Conservation (phyloP, 1,140 invertebrate species). For the Drepana arcuata region DNA sequence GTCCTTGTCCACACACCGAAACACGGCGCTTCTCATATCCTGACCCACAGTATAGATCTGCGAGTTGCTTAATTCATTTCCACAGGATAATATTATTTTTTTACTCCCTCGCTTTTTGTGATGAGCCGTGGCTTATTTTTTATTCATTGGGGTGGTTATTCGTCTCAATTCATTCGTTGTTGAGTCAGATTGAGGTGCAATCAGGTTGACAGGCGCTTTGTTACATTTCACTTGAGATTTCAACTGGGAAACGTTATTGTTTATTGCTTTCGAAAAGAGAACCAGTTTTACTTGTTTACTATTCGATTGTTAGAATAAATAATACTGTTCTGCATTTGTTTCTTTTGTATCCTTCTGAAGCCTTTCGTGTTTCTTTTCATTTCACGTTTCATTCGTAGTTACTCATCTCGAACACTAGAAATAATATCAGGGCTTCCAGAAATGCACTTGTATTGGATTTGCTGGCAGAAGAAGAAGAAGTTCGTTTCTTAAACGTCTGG, state of each 20-base stretch:
- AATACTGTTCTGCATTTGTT: no score
- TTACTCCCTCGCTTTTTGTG: constrained; percentile 58
- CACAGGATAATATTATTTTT: constrained; percentile 71
- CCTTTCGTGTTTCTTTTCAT: no score
- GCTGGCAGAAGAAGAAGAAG: no score
- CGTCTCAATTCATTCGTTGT: constrained; percentile 37
- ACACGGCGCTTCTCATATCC: constrained; percentile 23
- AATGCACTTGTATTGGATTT: no score
- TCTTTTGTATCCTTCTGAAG: no score
- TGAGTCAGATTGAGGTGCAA: constrained; percentile 42
- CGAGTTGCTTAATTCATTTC: constrained; percentile 68
- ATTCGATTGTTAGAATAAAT: no score
- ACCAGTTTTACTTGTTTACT: no score
- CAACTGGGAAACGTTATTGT: neutral
- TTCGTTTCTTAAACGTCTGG: no score
- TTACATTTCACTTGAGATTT: constrained; percentile 1
- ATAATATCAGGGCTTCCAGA: no score
- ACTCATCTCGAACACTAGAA: no score
- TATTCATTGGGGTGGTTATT: constrained; percentile 62
- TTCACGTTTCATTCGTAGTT: no score
- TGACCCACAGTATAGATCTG: constrained; percentile 46
- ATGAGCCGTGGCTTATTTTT: constrained; percentile 62
- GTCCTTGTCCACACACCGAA: constrained; percentile 19
- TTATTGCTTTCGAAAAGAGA: no score
- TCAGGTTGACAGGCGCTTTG: constrained; percentile 33